Conservation (phyloP, 2,113 vertebrate species). For the Limnothrissa miodon region DNA sequence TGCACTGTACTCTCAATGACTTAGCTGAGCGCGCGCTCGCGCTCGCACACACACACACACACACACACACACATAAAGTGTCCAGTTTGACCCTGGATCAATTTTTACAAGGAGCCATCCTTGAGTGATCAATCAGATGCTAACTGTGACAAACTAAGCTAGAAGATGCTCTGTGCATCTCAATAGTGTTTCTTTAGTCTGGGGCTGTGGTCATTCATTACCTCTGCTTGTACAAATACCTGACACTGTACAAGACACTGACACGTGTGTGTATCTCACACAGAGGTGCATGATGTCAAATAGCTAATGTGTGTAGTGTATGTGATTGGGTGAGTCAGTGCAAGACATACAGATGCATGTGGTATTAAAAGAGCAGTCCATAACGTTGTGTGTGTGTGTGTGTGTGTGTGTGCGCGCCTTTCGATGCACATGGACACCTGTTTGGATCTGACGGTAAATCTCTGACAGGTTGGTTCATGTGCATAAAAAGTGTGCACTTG, state of each 20-base stretch:
- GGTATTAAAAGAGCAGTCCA: slow-evolving; percentile 86
- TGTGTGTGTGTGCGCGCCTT: neutral
- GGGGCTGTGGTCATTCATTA: neutral
- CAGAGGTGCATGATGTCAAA: neutral
- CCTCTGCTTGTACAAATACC: neutral
- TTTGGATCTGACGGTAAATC: too few relatives aligned
- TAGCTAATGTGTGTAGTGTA: neutral
- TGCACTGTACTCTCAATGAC: too few relatives aligned
- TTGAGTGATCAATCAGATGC: neutral
- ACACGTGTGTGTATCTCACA: neutral
- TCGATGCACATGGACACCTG: neutral
- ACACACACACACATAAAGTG: neutral
- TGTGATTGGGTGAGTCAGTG: neutral
- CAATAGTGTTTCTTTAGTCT: neutral
- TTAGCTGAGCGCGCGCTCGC: neutral
- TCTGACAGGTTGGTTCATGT: too few relatives aligned
- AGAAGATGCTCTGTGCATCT: neutral
- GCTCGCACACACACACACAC: neutral
- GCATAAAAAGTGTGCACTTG: too few relatives aligned
- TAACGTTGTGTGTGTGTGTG: slow-evolving; percentile 48
- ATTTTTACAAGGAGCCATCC: neutral
- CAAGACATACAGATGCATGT: slow-evolving; percentile 90
- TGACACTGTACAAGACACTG: neutral
- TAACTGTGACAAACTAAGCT: neutral
- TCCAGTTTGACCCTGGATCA: neutral